These are phyloP conservation scores for Tenthredo mesomela DNA, from an alignment of 2,888 invertebrate genomes.

Conservation along the genomic window DNA sequence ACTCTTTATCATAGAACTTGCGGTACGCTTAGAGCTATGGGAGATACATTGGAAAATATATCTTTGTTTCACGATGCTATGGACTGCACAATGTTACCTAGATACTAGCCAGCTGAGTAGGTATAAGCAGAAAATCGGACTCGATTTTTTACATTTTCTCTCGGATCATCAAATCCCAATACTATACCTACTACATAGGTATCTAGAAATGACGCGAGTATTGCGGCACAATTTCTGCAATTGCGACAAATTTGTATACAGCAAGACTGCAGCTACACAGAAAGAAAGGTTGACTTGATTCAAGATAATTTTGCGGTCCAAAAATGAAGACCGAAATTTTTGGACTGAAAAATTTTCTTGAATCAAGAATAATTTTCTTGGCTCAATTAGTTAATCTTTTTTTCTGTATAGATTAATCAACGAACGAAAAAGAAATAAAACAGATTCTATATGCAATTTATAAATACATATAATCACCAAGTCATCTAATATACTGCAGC, in stretches of 20 bases:
- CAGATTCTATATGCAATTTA: not conserved
- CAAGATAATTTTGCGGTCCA: too few relatives aligned
- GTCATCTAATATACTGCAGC: not conserved
- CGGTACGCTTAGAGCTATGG: constrained; percentile 40
- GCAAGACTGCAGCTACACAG: too few relatives aligned
- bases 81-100: not conserved
- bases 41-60: constrained; percentile 34
- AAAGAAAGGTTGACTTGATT: too few relatives aligned
- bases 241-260: not conserved
- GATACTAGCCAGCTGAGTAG: not conserved
- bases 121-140: not conserved
- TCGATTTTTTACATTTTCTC: not conserved
- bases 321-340: too few relatives aligned
- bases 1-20: constrained; percentile 52
- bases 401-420: not conserved
- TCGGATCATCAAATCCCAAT: not conserved
- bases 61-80: not conserved
- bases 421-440: not conserved
- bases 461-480: not conserved
- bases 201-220: not conserved
- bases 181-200: not conserved
- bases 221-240: not conserved
- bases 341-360: too few relatives aligned
- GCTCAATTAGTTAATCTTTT: too few relatives aligned
- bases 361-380: too few relatives aligned